Evolutionary conservation across 1,140 invertebrate genomes (phyloP), one percentile per base, ranked within the genome.

Genomic region (Pseudomyrmex concolor): DNA sequence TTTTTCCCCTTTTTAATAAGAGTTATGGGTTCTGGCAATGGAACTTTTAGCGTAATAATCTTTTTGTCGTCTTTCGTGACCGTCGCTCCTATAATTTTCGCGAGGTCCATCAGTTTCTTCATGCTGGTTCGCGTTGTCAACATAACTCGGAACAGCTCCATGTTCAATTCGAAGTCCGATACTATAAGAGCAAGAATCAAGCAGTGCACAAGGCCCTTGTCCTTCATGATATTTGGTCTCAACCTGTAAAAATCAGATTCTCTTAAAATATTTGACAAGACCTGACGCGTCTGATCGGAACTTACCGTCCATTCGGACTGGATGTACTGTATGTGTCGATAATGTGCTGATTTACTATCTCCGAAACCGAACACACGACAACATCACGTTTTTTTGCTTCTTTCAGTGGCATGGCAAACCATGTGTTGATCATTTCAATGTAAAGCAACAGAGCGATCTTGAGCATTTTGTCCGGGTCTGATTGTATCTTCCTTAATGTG

Each of bases 191-290:
- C 86, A 9, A 95, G 83, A 48, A 95, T 93, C 43, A 95, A 86
- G 34, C 93, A 94, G 59, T 95, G 95, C 22, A 94, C 89, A 4
- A 95, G 82, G 25, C 90, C 93, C 91, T 95, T 95, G 71, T 95
- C 95, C 76, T 91, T 93, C 83, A 95, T 92, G 43, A 84, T 92
- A 13, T 90, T 86, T 22, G 95, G 94, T 15, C 95, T 90, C 71
- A 74, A 83, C 86, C 95, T 95, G 72, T 60, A 94, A 93, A 87
- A 50, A 4, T 34, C 34, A 57, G 10, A 70, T 73, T 68, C 22
- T 9, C 17, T 74, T 66, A 17, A 8, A 67, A 45, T 77, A 59
- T 51, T 57, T 59, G 7, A 59, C 43, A 78, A 63, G 43, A 68
- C 70, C 62, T 55, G 1, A 86, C 22, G 1, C 10, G 12, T 19